These are phyloP conservation scores for Malurus alboscapulatus DNA, from an alignment of 2,113 vertebrate genomes.

Conservation along the genomic window DNA sequence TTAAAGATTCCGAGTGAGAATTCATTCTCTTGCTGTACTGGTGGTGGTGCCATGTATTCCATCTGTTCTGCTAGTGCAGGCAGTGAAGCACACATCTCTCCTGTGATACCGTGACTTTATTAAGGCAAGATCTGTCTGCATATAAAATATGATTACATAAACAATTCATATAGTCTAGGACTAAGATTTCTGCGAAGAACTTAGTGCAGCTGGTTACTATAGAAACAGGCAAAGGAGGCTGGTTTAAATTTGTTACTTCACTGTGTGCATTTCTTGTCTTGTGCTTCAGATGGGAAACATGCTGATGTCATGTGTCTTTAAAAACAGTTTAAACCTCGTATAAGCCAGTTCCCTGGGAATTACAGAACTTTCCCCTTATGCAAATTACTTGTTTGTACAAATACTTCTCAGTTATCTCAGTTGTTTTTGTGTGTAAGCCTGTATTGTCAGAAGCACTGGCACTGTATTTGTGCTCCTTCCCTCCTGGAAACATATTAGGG, in stretches of 20 bases:
- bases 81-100: not conserved
- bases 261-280: not conserved
- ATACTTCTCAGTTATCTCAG: not conserved
- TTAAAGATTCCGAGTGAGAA: not conserved
- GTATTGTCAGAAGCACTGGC: not conserved
- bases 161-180: slow-evolving; percentile 42
- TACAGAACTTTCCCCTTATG: not conserved
- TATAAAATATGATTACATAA: slow-evolving; percentile 12
- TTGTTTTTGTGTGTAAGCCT: not conserved
- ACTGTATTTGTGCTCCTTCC: not conserved
- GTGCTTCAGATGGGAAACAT: not conserved
- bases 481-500: not conserved
- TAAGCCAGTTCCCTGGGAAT: not conserved
- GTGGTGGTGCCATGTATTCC: not conserved
- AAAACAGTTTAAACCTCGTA: not conserved
- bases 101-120: not conserved
- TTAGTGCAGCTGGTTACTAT: slow-evolving; percentile 23
- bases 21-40: not conserved
- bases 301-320: not conserved
- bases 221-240: slow-evolving; percentile 35
- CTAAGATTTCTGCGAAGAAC: slow-evolving; percentile 11
- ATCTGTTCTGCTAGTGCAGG: not conserved
- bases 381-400: not conserved
- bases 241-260: not conserved
- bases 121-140: slow-evolving; percentile 2